These are phyloP conservation scores for Tragelaphus buxtoni DNA, from an alignment of 2,113 vertebrate species.

Conservation along the genomic window DNA sequence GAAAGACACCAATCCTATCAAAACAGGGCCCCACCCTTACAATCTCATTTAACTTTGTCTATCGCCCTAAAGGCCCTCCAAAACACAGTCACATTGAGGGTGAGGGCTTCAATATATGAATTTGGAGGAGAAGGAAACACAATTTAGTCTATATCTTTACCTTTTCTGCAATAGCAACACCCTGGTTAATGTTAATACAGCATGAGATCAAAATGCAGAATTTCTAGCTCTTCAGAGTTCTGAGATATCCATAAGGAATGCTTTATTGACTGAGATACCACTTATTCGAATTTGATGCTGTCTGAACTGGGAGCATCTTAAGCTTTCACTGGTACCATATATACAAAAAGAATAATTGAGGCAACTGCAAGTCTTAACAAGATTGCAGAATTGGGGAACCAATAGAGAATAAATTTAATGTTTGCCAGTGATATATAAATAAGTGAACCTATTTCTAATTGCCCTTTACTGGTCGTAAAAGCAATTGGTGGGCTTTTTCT, in stretches of 20 bases:
- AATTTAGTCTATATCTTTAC: neutral
- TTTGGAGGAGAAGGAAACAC: accelerated
- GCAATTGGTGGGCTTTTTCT: neutral
- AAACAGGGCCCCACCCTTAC: neutral
- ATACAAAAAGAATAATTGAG: neutral
- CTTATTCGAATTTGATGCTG: neutral
- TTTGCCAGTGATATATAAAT: neutral
- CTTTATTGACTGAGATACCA: neutral
- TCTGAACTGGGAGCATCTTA: neutral
- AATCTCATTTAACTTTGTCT: neutral
- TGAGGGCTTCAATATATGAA: neutral
- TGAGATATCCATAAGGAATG: neutral
- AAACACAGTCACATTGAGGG: neutral
- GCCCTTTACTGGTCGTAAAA: neutral
- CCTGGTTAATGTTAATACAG: neutral
- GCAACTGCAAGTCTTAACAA: neutral
- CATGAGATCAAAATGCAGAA: neutral
- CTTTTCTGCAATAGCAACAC: neutral
- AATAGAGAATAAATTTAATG: neutral
- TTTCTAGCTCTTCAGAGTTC: neutral
- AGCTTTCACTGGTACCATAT: neutral
- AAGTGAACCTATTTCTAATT: neutral
- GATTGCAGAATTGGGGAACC: neutral
- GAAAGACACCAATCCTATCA: neutral
- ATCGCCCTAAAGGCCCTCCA: neutral